These are phyloP conservation scores for Entosphenus tridentatus DNA, from an alignment of 2,113 vertebrate genomes.

Conservation along the genomic window DNA sequence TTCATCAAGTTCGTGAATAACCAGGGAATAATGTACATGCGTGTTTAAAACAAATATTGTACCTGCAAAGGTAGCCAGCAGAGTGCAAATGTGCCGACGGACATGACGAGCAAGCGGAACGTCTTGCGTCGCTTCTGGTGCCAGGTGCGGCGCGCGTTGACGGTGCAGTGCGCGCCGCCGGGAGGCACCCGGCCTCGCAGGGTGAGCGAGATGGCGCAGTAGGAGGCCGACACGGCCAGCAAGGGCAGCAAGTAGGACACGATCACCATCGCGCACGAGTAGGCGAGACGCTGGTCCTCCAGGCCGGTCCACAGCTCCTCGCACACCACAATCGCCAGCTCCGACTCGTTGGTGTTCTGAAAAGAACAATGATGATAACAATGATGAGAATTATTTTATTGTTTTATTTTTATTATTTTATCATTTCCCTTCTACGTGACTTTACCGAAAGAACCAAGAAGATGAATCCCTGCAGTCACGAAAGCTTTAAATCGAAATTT, in stretches of 20 bases:
- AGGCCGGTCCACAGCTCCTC: slow-evolving; percentile 47
- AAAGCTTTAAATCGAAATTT: no score
- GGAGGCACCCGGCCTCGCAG: slow-evolving; percentile 28
- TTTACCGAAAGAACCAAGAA: no score
- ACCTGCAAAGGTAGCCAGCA: slow-evolving; percentile 54
- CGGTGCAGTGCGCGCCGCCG: slow-evolving; percentile 17
- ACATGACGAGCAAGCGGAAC: slow-evolving; percentile 36
- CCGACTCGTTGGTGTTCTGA: slow-evolving; percentile 32
- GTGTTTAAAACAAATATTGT: not conserved
- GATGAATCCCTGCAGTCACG: no score
- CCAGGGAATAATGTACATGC: no score
- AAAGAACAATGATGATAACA: no score
- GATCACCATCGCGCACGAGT: slow-evolving; percentile 44
- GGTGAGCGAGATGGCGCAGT: slow-evolving; percentile 42
- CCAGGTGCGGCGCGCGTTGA: slow-evolving; percentile 25
- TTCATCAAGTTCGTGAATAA: no score
- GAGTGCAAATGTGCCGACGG: slow-evolving; percentile 40
- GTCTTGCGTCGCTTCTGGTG: slow-evolving; percentile 37
- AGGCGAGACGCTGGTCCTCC: slow-evolving; percentile 30
- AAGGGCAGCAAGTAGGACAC: slow-evolving; percentile 49
- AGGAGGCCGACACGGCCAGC: slow-evolving; percentile 33
- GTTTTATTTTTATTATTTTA: no score
- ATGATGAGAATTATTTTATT: no score
- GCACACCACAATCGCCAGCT: slow-evolving; percentile 43
- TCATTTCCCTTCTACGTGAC: no score